phyloP scores from a whole-genome alignment of 2,797 vertebrate species.

The Tinamus major region DNA sequence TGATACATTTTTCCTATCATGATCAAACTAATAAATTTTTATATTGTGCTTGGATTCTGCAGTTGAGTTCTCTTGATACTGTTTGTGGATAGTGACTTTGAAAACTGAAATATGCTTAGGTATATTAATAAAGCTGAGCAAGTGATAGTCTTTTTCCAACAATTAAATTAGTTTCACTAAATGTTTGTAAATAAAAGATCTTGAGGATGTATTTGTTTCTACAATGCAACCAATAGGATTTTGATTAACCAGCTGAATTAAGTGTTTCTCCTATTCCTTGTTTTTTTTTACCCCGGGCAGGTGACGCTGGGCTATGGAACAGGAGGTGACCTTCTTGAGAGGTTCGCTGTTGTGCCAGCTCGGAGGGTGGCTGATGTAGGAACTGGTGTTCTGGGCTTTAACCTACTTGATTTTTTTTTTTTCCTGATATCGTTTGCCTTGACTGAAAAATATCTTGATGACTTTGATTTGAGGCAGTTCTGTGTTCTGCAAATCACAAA shows the following conservation, averaged over 20 bases:
- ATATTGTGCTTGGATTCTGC: conserved; percentile 46
- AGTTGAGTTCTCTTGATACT: conserved; percentile 51
- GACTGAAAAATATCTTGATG: neutral
- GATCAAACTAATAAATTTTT: conserved; percentile 73
- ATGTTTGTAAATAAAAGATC: neutral
- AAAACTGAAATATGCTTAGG: conserved; percentile 21
- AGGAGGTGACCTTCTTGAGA: neutral
- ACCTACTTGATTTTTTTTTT: neutral
- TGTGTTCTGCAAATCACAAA: neutral
- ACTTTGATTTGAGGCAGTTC: neutral
- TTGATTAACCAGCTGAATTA: neutral
- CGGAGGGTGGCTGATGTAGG: neutral
- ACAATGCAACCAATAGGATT: neutral
- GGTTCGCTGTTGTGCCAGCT: neutral
- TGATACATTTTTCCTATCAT: conserved; percentile 75
- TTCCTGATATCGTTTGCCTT: neutral
- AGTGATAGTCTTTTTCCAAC: neutral
- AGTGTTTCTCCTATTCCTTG: neutral
- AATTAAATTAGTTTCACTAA: conserved; percentile 7
- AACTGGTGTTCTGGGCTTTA: neutral
- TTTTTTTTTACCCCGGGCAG: neutral
- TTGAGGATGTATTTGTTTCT: neutral
- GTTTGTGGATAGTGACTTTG: conserved; percentile 53
- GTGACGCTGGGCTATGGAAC: neutral
- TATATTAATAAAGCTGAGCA: neutral